These are phyloP conservation scores for Rhopalosiphum maidis DNA, from an alignment of 1,140 invertebrate species.

Conservation along the genomic window DNA sequence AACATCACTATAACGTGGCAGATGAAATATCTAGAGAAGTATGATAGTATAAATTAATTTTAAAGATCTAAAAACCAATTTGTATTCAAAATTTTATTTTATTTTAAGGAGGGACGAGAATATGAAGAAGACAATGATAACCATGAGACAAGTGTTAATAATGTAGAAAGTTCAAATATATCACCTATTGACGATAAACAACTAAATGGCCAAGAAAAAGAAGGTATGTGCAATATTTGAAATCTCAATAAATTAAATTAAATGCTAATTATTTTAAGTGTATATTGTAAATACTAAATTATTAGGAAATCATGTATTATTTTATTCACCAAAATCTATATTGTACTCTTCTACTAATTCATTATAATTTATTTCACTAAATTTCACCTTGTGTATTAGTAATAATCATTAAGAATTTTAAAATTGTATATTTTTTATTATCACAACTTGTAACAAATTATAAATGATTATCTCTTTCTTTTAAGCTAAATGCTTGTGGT, in stretches of 20 bases:
- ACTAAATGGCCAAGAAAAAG: conserved; percentile 47
- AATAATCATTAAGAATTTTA: too few relatives aligned
- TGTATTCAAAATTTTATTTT: neutral
- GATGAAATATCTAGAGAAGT: conserved; percentile 30
- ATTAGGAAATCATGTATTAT: too few relatives aligned
- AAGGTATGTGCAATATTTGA: neutral
- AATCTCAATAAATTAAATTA: neutral
- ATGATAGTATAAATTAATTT: neutral
- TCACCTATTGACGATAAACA: conserved; percentile 37
- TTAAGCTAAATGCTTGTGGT: too few relatives aligned
- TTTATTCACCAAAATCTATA: too few relatives aligned
- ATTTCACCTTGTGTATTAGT: too few relatives aligned
- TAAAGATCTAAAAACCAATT: neutral
- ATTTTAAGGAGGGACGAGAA: conserved; percentile 31
- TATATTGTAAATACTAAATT: neutral
- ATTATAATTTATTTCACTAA: too few relatives aligned
- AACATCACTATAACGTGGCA: conserved; percentile 61
- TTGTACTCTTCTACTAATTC: too few relatives aligned
- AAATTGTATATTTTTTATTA: too few relatives aligned
- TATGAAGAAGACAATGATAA: conserved; percentile 53
- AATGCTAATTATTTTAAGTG: neutral
- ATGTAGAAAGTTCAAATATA: conserved; percentile 51
- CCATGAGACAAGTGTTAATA: conserved; percentile 17
- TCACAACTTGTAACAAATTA: too few relatives aligned
- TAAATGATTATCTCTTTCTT: too few relatives aligned